Conservation (phyloP, 1,140 invertebrate genomes). For the Bombyx mori region ASM3026992v2 NC_085114.1:11186001-11186500, state of each 20-base stretch:
- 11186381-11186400: too few species aligned
- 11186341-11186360: too few species aligned
- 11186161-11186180: conserved; percentile 14
- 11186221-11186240: conserved; percentile 22
- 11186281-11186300: background rate
- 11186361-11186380: too few species aligned
- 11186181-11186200: conserved; percentile 12
- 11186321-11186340: background rate
- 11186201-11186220: conserved; percentile 19
- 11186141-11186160: background rate
- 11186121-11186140: too few species aligned
- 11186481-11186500: conserved; percentile 65
- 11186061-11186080: too few species aligned
- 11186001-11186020: too few species aligned
- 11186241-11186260: conserved; percentile 17
- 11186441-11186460: conserved; percentile 67
- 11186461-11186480: conserved; percentile 66
- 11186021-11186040: too few species aligned
- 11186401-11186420: conserved; percentile 5
- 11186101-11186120: too few species aligned
- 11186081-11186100: too few species aligned
- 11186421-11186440: conserved; percentile 40
- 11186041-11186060: too few species aligned
- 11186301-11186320: background rate
- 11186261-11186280: background rate